Evolutionary conservation across 2,113 vertebrate species (phyloP).

Genomic region (human): GRCh38 chr11:110992501-110993000

Average conservation of each 20-base stretch:
- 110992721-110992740: neutral
- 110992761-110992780: neutral
- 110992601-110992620: neutral
- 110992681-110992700: neutral
- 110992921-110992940: neutral
- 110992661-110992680: neutral
- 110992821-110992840: neutral
- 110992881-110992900: neutral
- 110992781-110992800: neutral
- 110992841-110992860: neutral
- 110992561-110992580: neutral
- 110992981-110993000: neutral
- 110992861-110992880: neutral
- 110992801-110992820: neutral
- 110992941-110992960: neutral
- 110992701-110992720: neutral
- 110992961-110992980: neutral
- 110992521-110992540: neutral
- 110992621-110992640: neutral
- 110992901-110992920: neutral
- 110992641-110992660: neutral
- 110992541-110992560: neutral
- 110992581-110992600: neutral
- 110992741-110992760: neutral
- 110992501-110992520: neutral